Conservation (phyloP, 2,113 vertebrate species). For the Pongo abelii region DNA sequence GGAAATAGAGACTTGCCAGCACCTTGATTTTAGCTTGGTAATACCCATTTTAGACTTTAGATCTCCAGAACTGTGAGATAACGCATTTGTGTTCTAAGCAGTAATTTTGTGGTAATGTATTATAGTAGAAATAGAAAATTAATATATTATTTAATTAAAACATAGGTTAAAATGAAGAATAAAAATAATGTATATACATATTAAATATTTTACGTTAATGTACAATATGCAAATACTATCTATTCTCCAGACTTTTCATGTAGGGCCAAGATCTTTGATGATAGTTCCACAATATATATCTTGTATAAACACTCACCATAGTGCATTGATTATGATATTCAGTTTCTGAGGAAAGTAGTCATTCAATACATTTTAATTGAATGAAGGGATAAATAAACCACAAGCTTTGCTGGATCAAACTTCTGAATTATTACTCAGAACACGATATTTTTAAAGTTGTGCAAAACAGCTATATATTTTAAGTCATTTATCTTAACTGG, state of each 20-base stretch:
- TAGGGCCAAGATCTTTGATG: neutral
- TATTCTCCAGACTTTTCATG: neutral
- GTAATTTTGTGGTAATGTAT: neutral
- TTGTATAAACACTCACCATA: neutral
- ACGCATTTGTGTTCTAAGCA: neutral
- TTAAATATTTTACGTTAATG: neutral
- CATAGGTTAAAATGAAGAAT: neutral
- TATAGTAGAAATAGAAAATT: neutral
- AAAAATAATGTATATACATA: neutral
- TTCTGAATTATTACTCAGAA: neutral
- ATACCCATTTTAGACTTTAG: neutral
- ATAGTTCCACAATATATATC: neutral
- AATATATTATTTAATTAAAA: neutral
- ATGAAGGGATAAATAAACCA: neutral
- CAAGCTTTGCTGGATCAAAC: neutral
- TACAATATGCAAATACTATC: neutral
- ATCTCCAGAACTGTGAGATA: neutral
- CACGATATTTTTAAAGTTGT: neutral
- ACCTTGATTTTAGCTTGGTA: neutral
- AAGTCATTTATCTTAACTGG: neutral
- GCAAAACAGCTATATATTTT: neutral
- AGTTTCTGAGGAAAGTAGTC: neutral
- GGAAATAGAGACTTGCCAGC: neutral
- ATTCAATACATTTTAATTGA: neutral
- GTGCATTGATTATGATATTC: neutral